Percentiles rank a stretch among this genome's conserved stretches.
Conservation (phyloP, 2,888 invertebrate species). For the Drosophila dives region DNA sequence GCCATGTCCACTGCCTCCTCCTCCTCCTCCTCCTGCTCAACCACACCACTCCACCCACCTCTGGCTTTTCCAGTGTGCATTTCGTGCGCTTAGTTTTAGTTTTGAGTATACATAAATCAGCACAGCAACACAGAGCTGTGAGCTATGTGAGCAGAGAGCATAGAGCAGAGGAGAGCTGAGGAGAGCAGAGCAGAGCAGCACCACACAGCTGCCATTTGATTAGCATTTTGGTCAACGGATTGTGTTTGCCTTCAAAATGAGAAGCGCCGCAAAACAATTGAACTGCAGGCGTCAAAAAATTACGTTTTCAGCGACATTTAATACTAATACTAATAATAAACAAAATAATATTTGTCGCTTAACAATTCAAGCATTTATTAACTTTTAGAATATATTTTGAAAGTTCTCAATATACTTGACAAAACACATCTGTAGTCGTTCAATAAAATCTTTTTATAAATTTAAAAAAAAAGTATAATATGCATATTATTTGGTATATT, state of each 20-base stretch:
- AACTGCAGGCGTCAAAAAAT: no score
- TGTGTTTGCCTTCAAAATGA: constrained; percentile 4
- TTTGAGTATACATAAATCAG: constrained; percentile 59
- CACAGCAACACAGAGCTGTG: not conserved
- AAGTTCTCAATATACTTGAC: not conserved
- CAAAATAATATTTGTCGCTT: not conserved
- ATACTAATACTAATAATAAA: not conserved
- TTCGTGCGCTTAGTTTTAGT: constrained; percentile 44
- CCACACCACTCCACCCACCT: not conserved
- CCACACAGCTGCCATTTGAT: constrained; percentile 43
- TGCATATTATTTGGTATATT: not conserved
- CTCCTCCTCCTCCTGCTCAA: no score
- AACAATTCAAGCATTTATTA: not conserved
- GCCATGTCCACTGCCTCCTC: not conserved
- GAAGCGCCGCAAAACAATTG: constrained; percentile 7
- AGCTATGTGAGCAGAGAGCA: not conserved
- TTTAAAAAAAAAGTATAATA: not conserved
- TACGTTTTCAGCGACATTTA: not conserved
- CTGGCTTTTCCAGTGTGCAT: constrained; percentile 12
- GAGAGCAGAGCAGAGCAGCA: not conserved
- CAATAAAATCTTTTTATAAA: not conserved
- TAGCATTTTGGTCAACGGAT: constrained; percentile 36
- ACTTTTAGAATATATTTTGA: not conserved
- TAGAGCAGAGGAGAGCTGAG: not conserved
- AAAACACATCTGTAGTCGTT: not conserved